These are phyloP conservation scores for Malurus melanocephalus DNA, from an alignment of 2,113 vertebrate species.

Conservation along the genomic window DNA sequence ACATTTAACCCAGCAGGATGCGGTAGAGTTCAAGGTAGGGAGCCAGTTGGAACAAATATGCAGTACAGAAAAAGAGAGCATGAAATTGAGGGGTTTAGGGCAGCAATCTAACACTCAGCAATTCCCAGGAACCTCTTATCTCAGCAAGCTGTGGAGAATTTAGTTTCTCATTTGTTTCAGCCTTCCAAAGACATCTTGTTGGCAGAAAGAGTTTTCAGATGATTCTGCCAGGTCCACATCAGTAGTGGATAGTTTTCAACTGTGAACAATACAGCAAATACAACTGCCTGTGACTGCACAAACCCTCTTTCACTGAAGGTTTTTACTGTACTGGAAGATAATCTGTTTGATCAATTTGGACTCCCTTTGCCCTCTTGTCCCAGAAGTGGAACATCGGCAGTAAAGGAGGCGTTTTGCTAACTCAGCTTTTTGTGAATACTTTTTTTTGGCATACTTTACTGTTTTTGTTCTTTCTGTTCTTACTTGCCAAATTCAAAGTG, in stretches of 20 bases:
- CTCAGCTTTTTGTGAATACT: background rate
- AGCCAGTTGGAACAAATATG: conserved; percentile 66
- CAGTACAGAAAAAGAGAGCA: conserved; percentile 37
- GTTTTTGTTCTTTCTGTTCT: background rate
- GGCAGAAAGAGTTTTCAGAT: conserved; percentile 32
- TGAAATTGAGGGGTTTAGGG: conserved; percentile 68
- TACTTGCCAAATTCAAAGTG: conserved; percentile 4
- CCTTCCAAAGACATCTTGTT: conserved; percentile 62
- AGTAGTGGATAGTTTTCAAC: conserved; percentile 42
- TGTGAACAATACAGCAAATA: background rate
- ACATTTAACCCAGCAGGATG: conserved; percentile 64
- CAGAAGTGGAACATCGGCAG: background rate
- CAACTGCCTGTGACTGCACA: background rate
- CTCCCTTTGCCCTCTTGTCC: background rate
- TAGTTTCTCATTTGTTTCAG: conserved; percentile 59
- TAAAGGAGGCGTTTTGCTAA: background rate
- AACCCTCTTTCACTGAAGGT: background rate
- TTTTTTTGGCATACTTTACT: background rate
- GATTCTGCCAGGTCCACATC: conserved; percentile 45
- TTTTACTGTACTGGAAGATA: conserved; percentile 1
- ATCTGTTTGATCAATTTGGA: conserved; percentile 19
- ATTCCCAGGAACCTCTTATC: conserved; percentile 63
- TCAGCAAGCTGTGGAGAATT: conserved; percentile 60
- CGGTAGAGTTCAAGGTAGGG: conserved; percentile 25
- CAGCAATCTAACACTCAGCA: conserved; percentile 61